Base-by-base conservation (phyloP, 2,888 invertebrate genomes). In the Molorchus minor region DNA sequence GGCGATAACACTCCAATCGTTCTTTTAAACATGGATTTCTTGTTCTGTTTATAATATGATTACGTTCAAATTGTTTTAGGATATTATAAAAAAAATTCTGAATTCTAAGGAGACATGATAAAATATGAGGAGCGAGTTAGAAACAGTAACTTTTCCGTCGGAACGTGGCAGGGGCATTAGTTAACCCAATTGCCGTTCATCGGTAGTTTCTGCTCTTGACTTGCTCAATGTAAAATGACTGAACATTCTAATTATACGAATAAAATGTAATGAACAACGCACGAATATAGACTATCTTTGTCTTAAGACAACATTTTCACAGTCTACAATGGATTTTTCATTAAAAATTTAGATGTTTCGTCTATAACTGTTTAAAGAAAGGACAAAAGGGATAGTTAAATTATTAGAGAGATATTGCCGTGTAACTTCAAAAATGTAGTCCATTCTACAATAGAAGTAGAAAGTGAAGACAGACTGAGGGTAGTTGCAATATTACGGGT, bases 401-500 rank as follows among this genome's bases (percentile, higher is more conserved):
- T 33, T 10, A 3, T 5, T 25, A 25, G 25, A 8, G 5, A 25
- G 25, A n/a, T n/a, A n/a, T n/a, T n/a, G n/a, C n/a, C n/a, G n/a
- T n/a, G n/a, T n/a, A n/a, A n/a, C n/a, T n/a, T n/a, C n/a, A n/a
- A n/a, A 30, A 29, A 58, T 40, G 52, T 58, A 61, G 51, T 44
- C 47, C 19, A 62, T 29, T 58, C 59, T 59, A 60, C 56, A 5
- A 59, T 54, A 59, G 46, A 51, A 30, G 41, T 64, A 61, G 61
- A 61, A 43, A 59, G 59, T 47, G 55, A 65, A 56, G 52, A 62
- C 56, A 62, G 62, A 65, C 62, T 56, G 60, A 65, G 44, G 57
- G 57, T 57, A 62, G 60, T 60, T 64, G 62, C 64, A 60, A 65
- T 65, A 62, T n/a, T n/a, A 64, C 60, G 57, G 51, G 54, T 25